Evolutionary conservation across 2,888 invertebrate species (phyloP).

Genomic region (Drosophila paranaensis): DNA sequence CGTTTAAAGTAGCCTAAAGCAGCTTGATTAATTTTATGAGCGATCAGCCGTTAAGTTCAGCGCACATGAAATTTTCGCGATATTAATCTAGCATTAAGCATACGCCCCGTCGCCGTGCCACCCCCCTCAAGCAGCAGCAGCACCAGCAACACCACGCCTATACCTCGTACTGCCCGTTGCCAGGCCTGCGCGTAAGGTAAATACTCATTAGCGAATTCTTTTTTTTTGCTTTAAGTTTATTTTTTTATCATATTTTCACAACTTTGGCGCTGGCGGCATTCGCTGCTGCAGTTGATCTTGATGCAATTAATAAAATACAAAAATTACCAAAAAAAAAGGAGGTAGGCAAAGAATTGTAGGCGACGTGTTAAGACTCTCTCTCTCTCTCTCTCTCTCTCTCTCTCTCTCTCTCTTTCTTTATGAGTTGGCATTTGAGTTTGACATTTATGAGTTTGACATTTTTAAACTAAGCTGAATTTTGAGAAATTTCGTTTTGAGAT

Average conservation of each 20-base stretch:
- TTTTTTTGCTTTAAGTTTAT: slow-evolving; percentile 19
- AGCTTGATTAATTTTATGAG: slow-evolving; percentile 85
- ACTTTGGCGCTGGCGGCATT: slow-evolving; percentile 70
- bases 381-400: neutral
- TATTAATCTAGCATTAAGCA: slow-evolving; percentile 80
- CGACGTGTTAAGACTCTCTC: neutral
- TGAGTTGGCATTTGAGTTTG: too few species aligned
- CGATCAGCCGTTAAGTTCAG: slow-evolving; percentile 85
- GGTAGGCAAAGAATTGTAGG: neutral
- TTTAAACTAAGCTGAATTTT: too few species aligned
- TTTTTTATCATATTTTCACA: slow-evolving; percentile 51
- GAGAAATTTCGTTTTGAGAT: too few species aligned
- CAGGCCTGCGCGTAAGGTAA: slow-evolving; percentile 58
- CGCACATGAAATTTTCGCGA: slow-evolving; percentile 75
- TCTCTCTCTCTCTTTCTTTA: too few species aligned
- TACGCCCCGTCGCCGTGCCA: slow-evolving; percentile 69
- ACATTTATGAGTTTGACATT: too few species aligned
- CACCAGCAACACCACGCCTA: slow-evolving; percentile 3
- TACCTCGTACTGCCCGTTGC: slow-evolving; percentile 16
- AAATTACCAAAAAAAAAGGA: slow-evolving; percentile 12
- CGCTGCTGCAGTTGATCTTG: slow-evolving; percentile 74
- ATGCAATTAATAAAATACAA: slow-evolving; percentile 81
- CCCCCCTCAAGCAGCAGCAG: slow-evolving; percentile 24
- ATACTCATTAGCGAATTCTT: slow-evolving; percentile 77
- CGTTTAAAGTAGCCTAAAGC: slow-evolving; percentile 80